These are phyloP conservation scores for Rhyzopertha dominica DNA, from an alignment of 1,140 invertebrate genomes.

Conservation along the genomic window DNA sequence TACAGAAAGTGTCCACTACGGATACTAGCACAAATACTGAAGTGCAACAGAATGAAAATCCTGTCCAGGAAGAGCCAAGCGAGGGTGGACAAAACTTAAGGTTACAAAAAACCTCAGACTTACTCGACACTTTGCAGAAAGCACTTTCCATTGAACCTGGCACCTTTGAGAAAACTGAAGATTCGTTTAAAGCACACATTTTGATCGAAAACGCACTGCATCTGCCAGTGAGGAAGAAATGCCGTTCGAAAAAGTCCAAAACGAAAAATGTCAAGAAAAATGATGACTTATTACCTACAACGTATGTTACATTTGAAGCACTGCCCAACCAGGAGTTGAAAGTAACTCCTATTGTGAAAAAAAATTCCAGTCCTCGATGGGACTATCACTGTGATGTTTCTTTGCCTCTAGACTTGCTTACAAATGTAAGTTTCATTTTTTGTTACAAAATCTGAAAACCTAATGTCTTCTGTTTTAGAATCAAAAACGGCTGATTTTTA, in stretches of 20 bases:
- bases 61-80: slow-evolving; percentile 4
- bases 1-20: slow-evolving; percentile 10
- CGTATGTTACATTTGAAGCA: slow-evolving; percentile 57
- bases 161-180: slow-evolving; percentile 5
- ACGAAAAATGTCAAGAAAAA: slow-evolving; percentile 26
- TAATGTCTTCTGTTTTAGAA: slow-evolving; percentile 46
- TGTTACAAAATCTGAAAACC: too few relatives aligned
- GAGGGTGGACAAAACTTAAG: slow-evolving; percentile 15
- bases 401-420: slow-evolving; percentile 51
- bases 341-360: slow-evolving; percentile 50
- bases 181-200: slow-evolving; percentile 47
- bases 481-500: slow-evolving; percentile 55
- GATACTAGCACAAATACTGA: slow-evolving; percentile 27
- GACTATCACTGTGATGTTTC: slow-evolving; percentile 51
- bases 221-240: slow-evolving; percentile 49
- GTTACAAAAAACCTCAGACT: slow-evolving; percentile 43
- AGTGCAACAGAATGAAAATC: slow-evolving; percentile 2
- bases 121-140: slow-evolving; percentile 47
- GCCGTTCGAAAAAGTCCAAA: slow-evolving; percentile 33
- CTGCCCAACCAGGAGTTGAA: slow-evolving; percentile 34
- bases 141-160: slow-evolving; percentile 31
- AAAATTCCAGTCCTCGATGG: slow-evolving; percentile 54
- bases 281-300: slow-evolving; percentile 46
- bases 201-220: slow-evolving; percentile 54
- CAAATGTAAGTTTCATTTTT: slow-evolving; percentile 47